Conservation (phyloP, 2,888 invertebrate genomes). For the Onchidella celtica region DNA sequence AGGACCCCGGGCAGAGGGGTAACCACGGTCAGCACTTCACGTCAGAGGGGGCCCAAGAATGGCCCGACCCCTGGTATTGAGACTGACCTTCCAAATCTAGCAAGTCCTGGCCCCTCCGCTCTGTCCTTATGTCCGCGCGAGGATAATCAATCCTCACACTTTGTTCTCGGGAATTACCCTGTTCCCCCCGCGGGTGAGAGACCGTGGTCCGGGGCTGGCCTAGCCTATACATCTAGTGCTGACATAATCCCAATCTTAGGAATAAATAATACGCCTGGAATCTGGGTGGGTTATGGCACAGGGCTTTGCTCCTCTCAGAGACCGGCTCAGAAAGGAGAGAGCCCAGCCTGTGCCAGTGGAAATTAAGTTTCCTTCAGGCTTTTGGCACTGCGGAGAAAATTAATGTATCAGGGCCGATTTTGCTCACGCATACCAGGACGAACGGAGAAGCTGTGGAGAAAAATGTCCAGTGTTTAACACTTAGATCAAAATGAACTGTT, state of each 20-base stretch:
- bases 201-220: conserved; percentile 8
- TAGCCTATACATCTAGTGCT: conserved; percentile 31
- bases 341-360: too few relatives aligned
- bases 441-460: too few relatives aligned
- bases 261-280: conserved; percentile 18
- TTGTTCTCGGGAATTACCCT: conserved; percentile 33
- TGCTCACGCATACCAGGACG: too few relatives aligned
- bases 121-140: neutral
- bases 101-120: neutral
- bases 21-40: conserved; percentile 1
- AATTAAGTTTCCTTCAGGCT: too few relatives aligned
- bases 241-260: neutral
- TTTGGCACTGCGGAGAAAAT: too few relatives aligned
- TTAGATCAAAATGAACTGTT: too few relatives aligned
- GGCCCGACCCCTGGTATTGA: conserved; percentile 20
- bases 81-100: conserved; percentile 5
- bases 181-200: conserved; percentile 11
- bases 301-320: too few relatives aligned
- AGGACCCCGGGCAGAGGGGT: neutral
- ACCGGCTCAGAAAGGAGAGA: too few relatives aligned
- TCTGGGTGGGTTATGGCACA: neutral
- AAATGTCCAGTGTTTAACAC: too few relatives aligned
- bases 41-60: neutral
- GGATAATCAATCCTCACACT: conserved; percentile 41
- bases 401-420: too few relatives aligned